Evolutionary conservation across 1,140 invertebrate genomes (phyloP), one percentile per base, ranked within the genome.

Genomic region (Zaprionus camerounensis): DNA sequence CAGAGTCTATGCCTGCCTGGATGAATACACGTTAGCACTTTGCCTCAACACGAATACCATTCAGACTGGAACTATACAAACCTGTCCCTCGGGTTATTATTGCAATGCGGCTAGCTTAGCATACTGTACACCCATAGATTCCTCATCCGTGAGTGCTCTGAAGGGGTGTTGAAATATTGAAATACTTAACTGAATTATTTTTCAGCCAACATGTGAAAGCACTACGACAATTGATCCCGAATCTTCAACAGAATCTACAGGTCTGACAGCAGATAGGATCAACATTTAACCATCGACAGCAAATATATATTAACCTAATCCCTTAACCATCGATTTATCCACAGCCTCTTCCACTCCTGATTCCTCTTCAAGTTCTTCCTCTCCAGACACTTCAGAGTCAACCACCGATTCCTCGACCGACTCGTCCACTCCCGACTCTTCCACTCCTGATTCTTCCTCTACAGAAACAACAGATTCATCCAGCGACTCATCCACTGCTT

Each of bases 21-120:
- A 58, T 63, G 83, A 87, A 58, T 66, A 57, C n/a, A 41, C 49
- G 5, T 81, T 22, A 28, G 83, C 84, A 6, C 17, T 88, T 12
- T 87, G 83, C 17, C 71, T 64, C 15, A 17, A 9, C 13, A 15
- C 36, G 26, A 34, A 5, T 0, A 24, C 5, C 2, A 65, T 84
- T 5, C 3, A 53, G 49, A 17, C 57, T n/a, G 15, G 0, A 15
- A 15, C 64, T 15, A 49, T 81, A 4, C 1, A 4, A 1, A 4
- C 17, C 17, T 87, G 83, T 56, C 26, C 38, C 2, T 34, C 56
- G 2, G 83, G 78, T 0, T 69, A 15, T 22, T 88, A 79, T 57
- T 87, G 83, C 41, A 82, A 65, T 51, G 44, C 75, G 5, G 49
- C 66, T 3, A 22, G 56, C 5, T 26, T 46, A 7, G 12, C 12